These are phyloP conservation scores for Spatula clypeata DNA, from an alignment of 2,797 vertebrate species.

Conservation along the genomic window DNA sequence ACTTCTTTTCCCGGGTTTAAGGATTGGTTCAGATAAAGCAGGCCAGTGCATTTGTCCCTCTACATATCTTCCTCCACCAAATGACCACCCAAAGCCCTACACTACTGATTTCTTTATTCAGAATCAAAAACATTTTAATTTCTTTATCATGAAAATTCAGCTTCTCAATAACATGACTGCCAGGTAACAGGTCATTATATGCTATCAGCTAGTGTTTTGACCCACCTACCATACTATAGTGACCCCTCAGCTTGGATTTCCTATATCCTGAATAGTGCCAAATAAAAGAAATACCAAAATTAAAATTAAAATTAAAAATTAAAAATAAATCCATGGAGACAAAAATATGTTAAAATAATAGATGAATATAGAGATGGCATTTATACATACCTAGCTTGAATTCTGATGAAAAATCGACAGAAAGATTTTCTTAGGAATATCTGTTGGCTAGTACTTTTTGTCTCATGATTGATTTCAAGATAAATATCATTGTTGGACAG, in stretches of 20 bases:
- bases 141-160: neutral
- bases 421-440: neutral
- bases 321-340: neutral
- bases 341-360: neutral
- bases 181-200: neutral
- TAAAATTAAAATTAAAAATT: no score
- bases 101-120: neutral
- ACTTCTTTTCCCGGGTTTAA: neutral
- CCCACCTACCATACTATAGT: neutral
- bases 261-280: neutral
- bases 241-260: neutral
- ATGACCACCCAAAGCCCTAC: rapidly evolving
- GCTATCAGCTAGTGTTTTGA: neutral
- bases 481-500: neutral
- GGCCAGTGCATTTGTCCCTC: rapidly evolving
- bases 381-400: neutral
- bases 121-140: neutral
- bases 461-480: neutral
- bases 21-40: neutral
- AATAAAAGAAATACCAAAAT: neutral
- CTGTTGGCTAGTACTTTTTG: neutral
- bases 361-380: neutral
- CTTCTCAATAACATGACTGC: neutral
- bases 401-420: neutral
- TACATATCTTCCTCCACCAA: neutral